These are phyloP conservation scores for Bos indicus DNA, from an alignment of 2,113 vertebrate genomes.

Conservation along the genomic window DNA sequence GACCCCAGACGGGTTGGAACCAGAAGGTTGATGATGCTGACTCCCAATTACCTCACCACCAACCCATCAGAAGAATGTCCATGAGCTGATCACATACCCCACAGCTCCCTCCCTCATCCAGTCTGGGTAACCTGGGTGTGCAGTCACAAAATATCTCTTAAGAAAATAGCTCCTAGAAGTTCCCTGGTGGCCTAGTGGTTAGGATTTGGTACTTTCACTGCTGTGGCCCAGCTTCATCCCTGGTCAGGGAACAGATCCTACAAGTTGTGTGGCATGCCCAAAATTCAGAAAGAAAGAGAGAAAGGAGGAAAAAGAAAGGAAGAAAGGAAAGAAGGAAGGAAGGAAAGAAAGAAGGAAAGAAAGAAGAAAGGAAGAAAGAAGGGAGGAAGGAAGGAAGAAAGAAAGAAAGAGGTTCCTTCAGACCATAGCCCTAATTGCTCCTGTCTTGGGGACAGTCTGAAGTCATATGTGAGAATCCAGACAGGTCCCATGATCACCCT, in stretches of 20 bases:
- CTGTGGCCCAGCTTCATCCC: neutral
- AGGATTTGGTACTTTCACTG: neutral
- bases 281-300: neutral
- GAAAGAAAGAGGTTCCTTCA: neutral
- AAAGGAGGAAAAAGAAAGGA: neutral
- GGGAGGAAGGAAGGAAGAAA: fast-evolving
- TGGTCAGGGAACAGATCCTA: neutral
- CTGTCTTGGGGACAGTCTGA: neutral
- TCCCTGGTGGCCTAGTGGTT: neutral
- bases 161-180: neutral
- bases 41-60: fast-evolving
- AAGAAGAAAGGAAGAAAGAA: neutral
- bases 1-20: neutral
- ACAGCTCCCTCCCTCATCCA: neutral
- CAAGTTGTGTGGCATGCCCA: neutral
- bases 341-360: fast-evolving
- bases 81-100: neutral
- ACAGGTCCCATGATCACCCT: fast-evolving
- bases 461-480: neutral
- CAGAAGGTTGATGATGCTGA: neutral
- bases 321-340: neutral
- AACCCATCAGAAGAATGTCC: neutral
- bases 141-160: neutral
- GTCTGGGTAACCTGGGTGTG: neutral
- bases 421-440: neutral